Percentiles rank a stretch among this genome's conserved stretches.
phyloP scores from a whole-genome alignment of 2,113 vertebrate genomes.

The Diadophis punctatus region DNA sequence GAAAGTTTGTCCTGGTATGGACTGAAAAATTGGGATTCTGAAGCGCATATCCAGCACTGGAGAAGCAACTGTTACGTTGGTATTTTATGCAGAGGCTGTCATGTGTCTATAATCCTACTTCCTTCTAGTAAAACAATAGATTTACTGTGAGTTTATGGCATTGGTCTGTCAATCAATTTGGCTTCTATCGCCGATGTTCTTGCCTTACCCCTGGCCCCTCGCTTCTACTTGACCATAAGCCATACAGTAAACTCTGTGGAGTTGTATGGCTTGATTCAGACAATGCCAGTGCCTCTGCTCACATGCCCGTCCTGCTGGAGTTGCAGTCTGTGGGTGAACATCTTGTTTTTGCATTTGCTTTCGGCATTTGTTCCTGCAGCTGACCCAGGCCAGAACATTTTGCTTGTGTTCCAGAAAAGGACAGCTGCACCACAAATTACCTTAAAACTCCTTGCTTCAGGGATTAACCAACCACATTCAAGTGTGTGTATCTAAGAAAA shows the following conservation, averaged over 20 bases:
- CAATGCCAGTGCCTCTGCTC: slow-evolving; percentile 52
- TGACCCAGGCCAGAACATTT: slow-evolving; percentile 85
- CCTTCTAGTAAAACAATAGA: slow-evolving; percentile 63
- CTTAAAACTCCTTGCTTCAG: slow-evolving; percentile 81
- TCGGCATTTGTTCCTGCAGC: slow-evolving; percentile 87
- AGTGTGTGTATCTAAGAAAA: slow-evolving; percentile 67
- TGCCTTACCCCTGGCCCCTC: slow-evolving; percentile 54
- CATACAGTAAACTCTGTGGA: slow-evolving; percentile 56
- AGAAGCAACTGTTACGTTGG: slow-evolving; percentile 33
- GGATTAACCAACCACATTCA: slow-evolving; percentile 78
- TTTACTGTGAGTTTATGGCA: slow-evolving; percentile 57
- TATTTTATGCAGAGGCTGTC: slow-evolving; percentile 37
- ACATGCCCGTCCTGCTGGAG: slow-evolving; percentile 49
- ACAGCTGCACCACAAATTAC: slow-evolving; percentile 90
- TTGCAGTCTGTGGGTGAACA: slow-evolving; percentile 62
- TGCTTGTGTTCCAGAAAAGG: slow-evolving; percentile 81
- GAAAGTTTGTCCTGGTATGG: background rate
- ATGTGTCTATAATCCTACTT: slow-evolving; percentile 62
- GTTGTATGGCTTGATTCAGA: slow-evolving; percentile 50
- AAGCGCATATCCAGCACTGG: background rate
- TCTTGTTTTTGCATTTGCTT: slow-evolving; percentile 81
- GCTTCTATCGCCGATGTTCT: slow-evolving; percentile 58
- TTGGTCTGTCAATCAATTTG: slow-evolving; percentile 49
- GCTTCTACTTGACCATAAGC: slow-evolving; percentile 67
- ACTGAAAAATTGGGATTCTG: slow-evolving; percentile 29